phyloP scores from a whole-genome alignment of 2,113 vertebrate genomes.

The Melanerpes aurifrons region DNA sequence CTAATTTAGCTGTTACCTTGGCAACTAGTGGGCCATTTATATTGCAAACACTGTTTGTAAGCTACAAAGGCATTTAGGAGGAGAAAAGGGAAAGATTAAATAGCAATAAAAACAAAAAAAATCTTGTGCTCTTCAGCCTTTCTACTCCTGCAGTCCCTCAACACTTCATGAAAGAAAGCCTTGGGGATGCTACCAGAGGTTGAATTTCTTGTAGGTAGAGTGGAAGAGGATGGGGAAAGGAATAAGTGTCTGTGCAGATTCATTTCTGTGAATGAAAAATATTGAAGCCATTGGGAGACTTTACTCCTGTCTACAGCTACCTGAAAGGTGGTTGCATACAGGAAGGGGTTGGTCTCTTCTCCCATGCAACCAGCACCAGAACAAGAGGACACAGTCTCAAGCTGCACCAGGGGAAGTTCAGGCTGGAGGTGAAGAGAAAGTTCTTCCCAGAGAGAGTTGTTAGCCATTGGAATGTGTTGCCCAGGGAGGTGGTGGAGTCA shows the following conservation, averaged over 20 bases:
- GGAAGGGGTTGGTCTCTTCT: no score
- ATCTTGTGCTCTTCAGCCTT: background rate
- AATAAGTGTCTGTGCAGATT: background rate
- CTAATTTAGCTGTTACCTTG: slow-evolving; percentile 67
- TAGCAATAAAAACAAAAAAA: background rate
- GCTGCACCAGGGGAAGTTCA: no score
- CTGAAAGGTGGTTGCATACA: no score
- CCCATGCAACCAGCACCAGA: no score
- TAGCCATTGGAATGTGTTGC: no score
- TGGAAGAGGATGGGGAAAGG: background rate
- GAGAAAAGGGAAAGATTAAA: background rate
- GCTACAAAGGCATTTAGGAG: slow-evolving; percentile 26
- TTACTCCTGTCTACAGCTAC: no score
- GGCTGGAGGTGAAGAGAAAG: no score
- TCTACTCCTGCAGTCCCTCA: background rate
- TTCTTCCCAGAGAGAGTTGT: no score
- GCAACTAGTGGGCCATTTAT: slow-evolving; percentile 68
- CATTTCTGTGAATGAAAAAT: background rate
- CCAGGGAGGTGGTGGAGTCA: no score
- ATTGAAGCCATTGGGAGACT: background rate
- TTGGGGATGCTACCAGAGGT: background rate
- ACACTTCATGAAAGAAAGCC: background rate
- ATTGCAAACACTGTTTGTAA: slow-evolving; percentile 60
- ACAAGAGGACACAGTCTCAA: no score
- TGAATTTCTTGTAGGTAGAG: background rate